Percentiles rank a stretch among this genome's conserved stretches.
Evolutionary conservation across 1,140 invertebrate genomes (phyloP).

Genomic region (Heliconius himera): DNA sequence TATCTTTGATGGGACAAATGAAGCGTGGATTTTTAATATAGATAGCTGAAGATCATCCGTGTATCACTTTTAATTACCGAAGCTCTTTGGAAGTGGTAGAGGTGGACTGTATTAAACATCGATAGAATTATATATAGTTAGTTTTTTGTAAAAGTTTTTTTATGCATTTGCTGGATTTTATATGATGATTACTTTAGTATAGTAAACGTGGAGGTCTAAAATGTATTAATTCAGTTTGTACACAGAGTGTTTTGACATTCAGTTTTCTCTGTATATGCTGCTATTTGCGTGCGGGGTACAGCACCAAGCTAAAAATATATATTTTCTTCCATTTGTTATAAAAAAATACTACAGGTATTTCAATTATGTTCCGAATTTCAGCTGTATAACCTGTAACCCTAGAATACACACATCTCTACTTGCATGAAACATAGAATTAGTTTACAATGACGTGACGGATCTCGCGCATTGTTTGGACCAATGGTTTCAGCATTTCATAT

Average conservation of each 20-base stretch:
- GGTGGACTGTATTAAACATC: conserved; percentile 22
- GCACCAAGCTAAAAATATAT: background rate
- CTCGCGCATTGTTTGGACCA: too few species aligned
- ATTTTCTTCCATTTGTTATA: too few species aligned
- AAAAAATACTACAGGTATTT: too few species aligned
- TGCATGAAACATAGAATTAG: too few species aligned
- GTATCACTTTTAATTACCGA: conserved; percentile 46
- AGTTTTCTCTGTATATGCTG: background rate
- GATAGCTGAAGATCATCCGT: conserved; percentile 42
- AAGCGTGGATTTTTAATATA: conserved; percentile 49
- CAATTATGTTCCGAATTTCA: too few species aligned
- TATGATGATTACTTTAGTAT: background rate
- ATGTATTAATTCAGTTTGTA: too few species aligned
- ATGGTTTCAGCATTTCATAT: too few species aligned
- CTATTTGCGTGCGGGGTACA: background rate
- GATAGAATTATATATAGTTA: background rate
- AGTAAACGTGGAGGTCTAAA: too few species aligned
- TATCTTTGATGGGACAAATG: conserved; percentile 45
- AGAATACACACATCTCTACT: too few species aligned
- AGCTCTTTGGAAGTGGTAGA: conserved; percentile 23
- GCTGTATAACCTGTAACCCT: too few species aligned
- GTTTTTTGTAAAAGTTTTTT: background rate
- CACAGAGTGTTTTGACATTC: background rate
- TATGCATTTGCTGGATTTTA: background rate
- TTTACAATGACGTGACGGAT: too few species aligned